Percentiles rank a stretch among this genome's conserved stretches.
These are phyloP conservation scores for Saturnia pavonia DNA, from an alignment of 2,888 invertebrate genomes.

Conservation along the genomic window DNA sequence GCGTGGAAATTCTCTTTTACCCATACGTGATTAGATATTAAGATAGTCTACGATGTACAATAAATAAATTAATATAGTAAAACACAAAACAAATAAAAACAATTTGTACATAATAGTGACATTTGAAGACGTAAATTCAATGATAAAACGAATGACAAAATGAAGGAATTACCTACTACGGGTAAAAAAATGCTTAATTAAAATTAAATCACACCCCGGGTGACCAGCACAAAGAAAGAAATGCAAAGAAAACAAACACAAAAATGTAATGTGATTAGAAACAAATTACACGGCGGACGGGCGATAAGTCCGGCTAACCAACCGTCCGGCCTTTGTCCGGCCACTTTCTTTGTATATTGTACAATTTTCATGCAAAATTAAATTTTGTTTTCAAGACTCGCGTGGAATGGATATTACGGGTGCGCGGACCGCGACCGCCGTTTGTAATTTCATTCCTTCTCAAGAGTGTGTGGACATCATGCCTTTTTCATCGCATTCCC, in stretches of 20 bases:
- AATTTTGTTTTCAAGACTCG: conserved; percentile 82
- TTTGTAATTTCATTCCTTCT: conserved; percentile 77
- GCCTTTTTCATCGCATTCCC: conserved; percentile 81
- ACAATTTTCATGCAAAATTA: conserved; percentile 80
- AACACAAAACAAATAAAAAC: background rate
- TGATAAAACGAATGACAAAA: background rate
- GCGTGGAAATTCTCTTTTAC: too few relatives aligned
- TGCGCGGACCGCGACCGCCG: conserved; percentile 64
- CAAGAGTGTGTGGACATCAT: conserved; percentile 79
- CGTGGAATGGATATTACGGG: conserved; percentile 79
- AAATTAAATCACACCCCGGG: conserved; percentile 50
- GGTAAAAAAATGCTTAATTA: conserved; percentile 42
- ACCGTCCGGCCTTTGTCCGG: conserved; percentile 74
- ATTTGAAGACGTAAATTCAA: background rate
- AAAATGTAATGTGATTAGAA: conserved; percentile 79
- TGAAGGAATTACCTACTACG: background rate
- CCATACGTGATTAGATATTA: too few relatives aligned
- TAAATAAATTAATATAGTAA: too few relatives aligned
- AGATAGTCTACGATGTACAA: too few relatives aligned
- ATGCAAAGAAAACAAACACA: conserved; percentile 32
- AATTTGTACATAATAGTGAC: background rate
- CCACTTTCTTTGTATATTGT: conserved; percentile 80
- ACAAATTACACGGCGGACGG: conserved; percentile 68
- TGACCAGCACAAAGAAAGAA: conserved; percentile 43
- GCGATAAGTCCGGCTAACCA: conserved; percentile 66